Percentiles rank a stretch among this genome's conserved stretches.
Conservation (phyloP, 2,113 vertebrate species). For the Ascaphus truei region DNA sequence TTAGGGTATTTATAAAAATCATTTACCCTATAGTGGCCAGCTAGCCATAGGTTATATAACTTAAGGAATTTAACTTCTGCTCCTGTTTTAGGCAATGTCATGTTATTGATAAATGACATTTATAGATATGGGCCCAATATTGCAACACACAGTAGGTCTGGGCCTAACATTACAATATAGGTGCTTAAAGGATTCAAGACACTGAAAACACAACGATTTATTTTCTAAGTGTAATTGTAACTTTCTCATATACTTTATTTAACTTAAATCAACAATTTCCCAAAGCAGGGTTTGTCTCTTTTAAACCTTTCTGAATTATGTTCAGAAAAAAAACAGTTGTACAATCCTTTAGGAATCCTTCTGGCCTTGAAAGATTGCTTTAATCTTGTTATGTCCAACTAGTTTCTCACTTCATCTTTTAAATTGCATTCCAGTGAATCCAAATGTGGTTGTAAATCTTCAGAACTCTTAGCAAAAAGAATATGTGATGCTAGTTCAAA, state of each 20-base stretch:
- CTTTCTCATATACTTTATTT: neutral
- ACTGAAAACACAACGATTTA: no score
- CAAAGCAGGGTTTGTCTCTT: neutral
- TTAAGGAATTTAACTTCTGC: no score
- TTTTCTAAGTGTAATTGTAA: no score
- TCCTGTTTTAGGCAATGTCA: no score
- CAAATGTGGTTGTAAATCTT: constrained; percentile 33
- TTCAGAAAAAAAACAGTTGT: constrained; percentile 11
- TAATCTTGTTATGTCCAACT: constrained; percentile 31
- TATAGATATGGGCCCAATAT: no score
- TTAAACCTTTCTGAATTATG: constrained; percentile 24
- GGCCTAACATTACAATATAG: no score
- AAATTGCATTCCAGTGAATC: constrained; percentile 31
- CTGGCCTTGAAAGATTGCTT: constrained; percentile 32
- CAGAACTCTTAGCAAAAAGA: constrained; percentile 15
- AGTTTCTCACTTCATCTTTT: constrained; percentile 30
- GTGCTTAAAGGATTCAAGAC: no score
- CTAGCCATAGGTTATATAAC: no score
- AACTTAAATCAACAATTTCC: neutral
- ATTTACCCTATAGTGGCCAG: no score
- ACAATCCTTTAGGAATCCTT: constrained; percentile 8
- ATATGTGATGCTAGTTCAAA: neutral
- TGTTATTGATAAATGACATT: no score
- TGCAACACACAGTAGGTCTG: no score
- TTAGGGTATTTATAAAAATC: no score